phyloP scores from a whole-genome alignment of 2,113 vertebrate genomes.

The Gila orcuttii region DNA sequence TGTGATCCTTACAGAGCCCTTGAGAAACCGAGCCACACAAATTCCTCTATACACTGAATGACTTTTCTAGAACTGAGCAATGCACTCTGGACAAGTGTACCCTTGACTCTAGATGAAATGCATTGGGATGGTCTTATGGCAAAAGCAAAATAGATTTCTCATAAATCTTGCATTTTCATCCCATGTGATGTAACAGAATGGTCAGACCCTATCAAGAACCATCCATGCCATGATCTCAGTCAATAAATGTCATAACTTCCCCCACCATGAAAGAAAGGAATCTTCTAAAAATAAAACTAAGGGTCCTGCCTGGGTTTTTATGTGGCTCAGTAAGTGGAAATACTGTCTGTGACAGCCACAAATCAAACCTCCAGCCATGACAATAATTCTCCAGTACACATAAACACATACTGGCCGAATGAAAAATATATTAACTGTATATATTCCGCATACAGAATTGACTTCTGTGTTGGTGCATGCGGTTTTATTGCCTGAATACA shows the following conservation, averaged over 20 bases:
- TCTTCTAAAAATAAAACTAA: conserved; percentile 14
- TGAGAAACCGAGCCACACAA: conserved; percentile 47
- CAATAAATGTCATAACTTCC: not conserved
- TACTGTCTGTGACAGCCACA: conserved; percentile 6
- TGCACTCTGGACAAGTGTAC: not conserved
- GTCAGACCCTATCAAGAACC: not conserved
- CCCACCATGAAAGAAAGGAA: not conserved
- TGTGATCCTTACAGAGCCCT: conserved; percentile 45
- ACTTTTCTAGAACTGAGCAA: conserved; percentile 23
- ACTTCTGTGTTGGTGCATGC: not conserved
- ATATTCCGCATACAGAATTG: not conserved
- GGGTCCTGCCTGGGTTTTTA: not conserved
- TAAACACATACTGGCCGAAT: not conserved
- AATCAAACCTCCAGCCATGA: conserved; percentile 36
- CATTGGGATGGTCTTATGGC: not conserved
- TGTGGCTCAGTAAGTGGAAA: conserved; percentile 4
- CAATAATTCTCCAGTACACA: conserved; percentile 18
- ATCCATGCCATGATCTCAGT: not conserved
- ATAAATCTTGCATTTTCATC: not conserved
- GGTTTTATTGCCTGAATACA: conserved; percentile 33
- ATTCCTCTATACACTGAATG: not conserved
- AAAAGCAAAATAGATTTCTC: not conserved
- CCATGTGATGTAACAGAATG: not conserved
- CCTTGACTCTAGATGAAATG: conserved; percentile 8
- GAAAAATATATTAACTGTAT: not conserved